Conservation (phyloP, 2,888 invertebrate genomes). For the Pterostichus niger region DNA sequence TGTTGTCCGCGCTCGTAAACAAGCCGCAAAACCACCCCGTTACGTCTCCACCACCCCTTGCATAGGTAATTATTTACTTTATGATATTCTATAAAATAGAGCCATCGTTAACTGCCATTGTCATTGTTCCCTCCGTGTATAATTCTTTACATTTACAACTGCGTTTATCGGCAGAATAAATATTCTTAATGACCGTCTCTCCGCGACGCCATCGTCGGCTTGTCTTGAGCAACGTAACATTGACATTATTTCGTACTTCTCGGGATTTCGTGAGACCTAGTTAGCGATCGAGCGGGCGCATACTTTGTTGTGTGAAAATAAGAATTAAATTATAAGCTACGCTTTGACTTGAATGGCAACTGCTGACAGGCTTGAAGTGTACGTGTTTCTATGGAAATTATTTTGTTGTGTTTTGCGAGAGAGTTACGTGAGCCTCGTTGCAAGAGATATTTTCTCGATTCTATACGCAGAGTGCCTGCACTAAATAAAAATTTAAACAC, state of each 20-base stretch:
- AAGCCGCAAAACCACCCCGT: conserved; percentile 25
- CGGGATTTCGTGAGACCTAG: conserved; percentile 57
- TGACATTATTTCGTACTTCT: conserved; percentile 52
- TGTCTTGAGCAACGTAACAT: conserved; percentile 12
- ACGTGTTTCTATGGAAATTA: conserved; percentile 57
- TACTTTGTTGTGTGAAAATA: conserved; percentile 59
- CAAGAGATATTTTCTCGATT: conserved; percentile 25
- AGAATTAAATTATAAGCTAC: conserved; percentile 63
- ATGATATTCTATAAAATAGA: conserved; percentile 60
- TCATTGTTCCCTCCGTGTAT: conserved; percentile 19
- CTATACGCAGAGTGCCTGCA: neutral
- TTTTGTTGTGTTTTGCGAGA: conserved; percentile 51
- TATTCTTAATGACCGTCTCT: conserved; percentile 49
- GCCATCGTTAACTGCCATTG: conserved; percentile 52
- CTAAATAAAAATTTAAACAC: no score
- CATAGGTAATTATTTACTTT: conserved; percentile 60
- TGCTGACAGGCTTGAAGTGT: conserved; percentile 51
- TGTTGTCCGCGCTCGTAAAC: conserved; percentile 46
- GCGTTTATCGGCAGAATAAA: conserved; percentile 52
- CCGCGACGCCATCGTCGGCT: neutral
- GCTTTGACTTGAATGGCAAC: conserved; percentile 53
- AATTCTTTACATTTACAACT: conserved; percentile 15
- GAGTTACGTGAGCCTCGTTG: conserved; percentile 47
- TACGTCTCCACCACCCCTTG: neutral
- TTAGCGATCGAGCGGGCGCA: conserved; percentile 49